These are phyloP conservation scores for Macrotis lagotis DNA, from an alignment of 2,113 vertebrate species.

Conservation along the genomic window DNA sequence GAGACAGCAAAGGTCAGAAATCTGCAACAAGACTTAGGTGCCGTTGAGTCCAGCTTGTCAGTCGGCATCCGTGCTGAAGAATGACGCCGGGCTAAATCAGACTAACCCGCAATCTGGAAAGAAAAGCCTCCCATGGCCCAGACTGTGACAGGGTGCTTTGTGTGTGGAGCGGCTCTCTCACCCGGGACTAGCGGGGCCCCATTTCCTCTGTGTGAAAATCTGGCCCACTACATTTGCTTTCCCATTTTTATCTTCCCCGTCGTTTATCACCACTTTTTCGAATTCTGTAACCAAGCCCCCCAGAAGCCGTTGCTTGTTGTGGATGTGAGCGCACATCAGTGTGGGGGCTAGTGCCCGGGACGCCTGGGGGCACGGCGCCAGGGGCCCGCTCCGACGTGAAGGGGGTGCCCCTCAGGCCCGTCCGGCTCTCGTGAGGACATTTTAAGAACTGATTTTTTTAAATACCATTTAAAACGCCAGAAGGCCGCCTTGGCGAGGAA, in stretches of 20 bases:
- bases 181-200: neutral
- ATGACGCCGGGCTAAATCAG: slow-evolving; percentile 37
- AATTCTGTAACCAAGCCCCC: neutral
- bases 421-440: slow-evolving; percentile 61
- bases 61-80: slow-evolving; percentile 53
- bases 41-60: slow-evolving; percentile 38
- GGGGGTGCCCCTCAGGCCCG: neutral
- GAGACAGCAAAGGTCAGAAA: slow-evolving; percentile 19
- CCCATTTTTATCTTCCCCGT: neutral
- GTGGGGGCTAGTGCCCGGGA: neutral
- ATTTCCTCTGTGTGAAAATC: neutral
- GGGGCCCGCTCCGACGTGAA: too few relatives aligned
- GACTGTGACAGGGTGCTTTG: neutral
- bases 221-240: neutral
- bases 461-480: slow-evolving; percentile 56
- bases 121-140: neutral
- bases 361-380: too few relatives aligned
- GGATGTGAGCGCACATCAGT: neutral
- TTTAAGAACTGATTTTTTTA: slow-evolving; percentile 59
- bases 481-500: slow-evolving; percentile 51
- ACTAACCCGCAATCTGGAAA: slow-evolving; percentile 51
- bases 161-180: neutral
- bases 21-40: slow-evolving; percentile 42
- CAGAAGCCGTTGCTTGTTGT: neutral
- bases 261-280: neutral